Evolutionary conservation across 2,888 invertebrate genomes (phyloP).

Genomic region (Xestobium rufovillosum): DNA sequence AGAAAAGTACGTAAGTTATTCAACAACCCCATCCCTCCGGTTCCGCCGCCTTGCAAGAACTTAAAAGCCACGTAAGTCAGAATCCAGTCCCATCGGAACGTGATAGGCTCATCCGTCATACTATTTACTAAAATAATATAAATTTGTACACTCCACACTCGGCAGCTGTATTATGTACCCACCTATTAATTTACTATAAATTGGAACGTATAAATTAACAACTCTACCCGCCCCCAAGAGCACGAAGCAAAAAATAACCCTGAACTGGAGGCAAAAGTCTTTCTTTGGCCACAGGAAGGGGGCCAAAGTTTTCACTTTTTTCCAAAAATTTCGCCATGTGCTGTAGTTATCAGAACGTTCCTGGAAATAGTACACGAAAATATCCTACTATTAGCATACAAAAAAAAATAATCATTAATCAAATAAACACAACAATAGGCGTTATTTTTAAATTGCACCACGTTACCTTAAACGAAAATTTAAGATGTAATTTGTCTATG

Average conservation of each 20-base stretch:
- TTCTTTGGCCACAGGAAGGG: slow-evolving; percentile 95
- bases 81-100: slow-evolving; percentile 85
- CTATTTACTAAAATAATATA: slow-evolving; percentile 64
- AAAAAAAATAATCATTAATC: too few species aligned
- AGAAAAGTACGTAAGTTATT: slow-evolving; percentile 86
- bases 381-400: slow-evolving; percentile 9
- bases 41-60: slow-evolving; percentile 93
- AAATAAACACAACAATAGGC: too few species aligned
- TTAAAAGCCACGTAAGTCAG: slow-evolving; percentile 80
- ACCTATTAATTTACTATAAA: slow-evolving; percentile 91
- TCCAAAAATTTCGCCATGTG: slow-evolving; percentile 71
- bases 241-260: slow-evolving; percentile 74
- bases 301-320: slow-evolving; percentile 68
- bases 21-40: slow-evolving; percentile 84
- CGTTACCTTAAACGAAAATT: too few species aligned
- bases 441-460: too few species aligned
- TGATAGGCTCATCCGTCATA: slow-evolving; percentile 49
- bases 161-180: slow-evolving; percentile 34
- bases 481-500: too few species aligned
- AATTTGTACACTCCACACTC: slow-evolving; percentile 10
- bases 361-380: slow-evolving; percentile 33
- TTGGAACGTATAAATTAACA: slow-evolving; percentile 86
- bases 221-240: slow-evolving; percentile 72
- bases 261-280: slow-evolving; percentile 64
- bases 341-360: slow-evolving; percentile 54